Base-by-base conservation (phyloP, 2,888 invertebrate genomes). In the Rhagonycha lutea region DNA sequence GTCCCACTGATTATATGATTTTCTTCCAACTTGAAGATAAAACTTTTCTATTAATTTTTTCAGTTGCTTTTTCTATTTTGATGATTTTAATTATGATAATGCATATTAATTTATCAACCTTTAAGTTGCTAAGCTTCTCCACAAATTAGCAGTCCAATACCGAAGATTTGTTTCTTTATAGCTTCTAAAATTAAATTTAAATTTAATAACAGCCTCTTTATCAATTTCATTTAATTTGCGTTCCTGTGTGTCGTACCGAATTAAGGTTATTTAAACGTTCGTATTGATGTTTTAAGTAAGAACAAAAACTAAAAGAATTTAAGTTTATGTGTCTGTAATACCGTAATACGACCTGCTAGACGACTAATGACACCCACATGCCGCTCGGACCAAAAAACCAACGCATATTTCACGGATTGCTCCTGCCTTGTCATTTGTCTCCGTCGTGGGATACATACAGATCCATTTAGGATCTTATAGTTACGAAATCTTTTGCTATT, bases 291-390 rank as follows among this genome's bases (percentile, higher is more conserved):
- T 65, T 65, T 71, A 70, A 73, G 71, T 28, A 70, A 77, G 78
- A 79, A 76, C 74, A 76, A 79, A 74, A 79, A 79, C 77, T 78
- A 76, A 74, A 79, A 74, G 79, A 74, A 77, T 71, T 78, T 74
- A 75, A 81, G 78, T 81, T 79, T 82, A 80, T 81, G 81, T 80
- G 80, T 80, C 76, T 83, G 83, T 82, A 83, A 83, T 79, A 80
- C 63, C 23, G 63, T 65, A 68, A 83, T 79, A 80, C 81, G 83
- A 83, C 81, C 81, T 81, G 82, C 83, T 80, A 83, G 82, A 80
- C 83, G 81, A 84, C 83, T 83, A 84, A 84, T 83, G 82, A 84
- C 83, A 84, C 83, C 83, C 84, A 83, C 84, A 83, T 83, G 83
- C 81, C 79, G 75, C 75, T 77, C 75, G 78, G 77, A 73, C 81